These are phyloP conservation scores for Ennomos fuscantarius DNA, from an alignment of 2,888 invertebrate genomes.

Conservation along the genomic window DNA sequence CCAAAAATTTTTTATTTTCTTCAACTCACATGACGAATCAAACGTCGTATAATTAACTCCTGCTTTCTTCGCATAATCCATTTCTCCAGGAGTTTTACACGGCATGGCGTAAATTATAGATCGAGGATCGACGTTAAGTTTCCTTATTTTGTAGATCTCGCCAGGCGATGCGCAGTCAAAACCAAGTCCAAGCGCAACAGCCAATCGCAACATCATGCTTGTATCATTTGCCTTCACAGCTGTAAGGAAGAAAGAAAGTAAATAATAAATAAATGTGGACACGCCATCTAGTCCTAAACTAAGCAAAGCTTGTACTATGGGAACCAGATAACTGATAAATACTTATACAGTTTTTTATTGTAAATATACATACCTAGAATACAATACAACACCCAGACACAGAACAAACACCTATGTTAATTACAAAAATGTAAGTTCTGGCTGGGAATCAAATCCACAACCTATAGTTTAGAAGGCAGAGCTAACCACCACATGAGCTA, in stretches of 20 bases:
- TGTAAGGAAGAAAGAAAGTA: conserved; percentile 33
- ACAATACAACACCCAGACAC: too few species aligned
- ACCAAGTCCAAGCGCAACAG: conserved; percentile 45
- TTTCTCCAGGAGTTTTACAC: conserved; percentile 50
- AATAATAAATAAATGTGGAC: too few species aligned
- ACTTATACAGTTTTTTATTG: too few species aligned
- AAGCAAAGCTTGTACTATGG: too few species aligned
- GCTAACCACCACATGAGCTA: too few species aligned
- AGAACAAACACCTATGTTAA: too few species aligned
- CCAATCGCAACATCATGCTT: conserved; percentile 50
- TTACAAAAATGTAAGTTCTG: too few species aligned
- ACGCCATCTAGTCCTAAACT: too few species aligned
- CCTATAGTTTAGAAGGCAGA: too few species aligned
- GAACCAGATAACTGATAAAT: too few species aligned
- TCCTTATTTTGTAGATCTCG: conserved; percentile 50
- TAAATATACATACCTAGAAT: too few species aligned
- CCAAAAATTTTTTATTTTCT: conserved; percentile 52
- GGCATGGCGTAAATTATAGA: conserved; percentile 55
- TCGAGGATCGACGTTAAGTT: conserved; percentile 48
- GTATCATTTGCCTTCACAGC: conserved; percentile 56
- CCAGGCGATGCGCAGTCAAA: conserved; percentile 58
- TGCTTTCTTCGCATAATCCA: conserved; percentile 48
- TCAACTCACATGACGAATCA: conserved; percentile 49
- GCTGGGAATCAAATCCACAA: too few species aligned
- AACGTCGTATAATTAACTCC: conserved; percentile 53